Evolutionary conservation across 2,113 vertebrate genomes (phyloP).

Genomic region (Bolborhynchus lineola): DNA sequence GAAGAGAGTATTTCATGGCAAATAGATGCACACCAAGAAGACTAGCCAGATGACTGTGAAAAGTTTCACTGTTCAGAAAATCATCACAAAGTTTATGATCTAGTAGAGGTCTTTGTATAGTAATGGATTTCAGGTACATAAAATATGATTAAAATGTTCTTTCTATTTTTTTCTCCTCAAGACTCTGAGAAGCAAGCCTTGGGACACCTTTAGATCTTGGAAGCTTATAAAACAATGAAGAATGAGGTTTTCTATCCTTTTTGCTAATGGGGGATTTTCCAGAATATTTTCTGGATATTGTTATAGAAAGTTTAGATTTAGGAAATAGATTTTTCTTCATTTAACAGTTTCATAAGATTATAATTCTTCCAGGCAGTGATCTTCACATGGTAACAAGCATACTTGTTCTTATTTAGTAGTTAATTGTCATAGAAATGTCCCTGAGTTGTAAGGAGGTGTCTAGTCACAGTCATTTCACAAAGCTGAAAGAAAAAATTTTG

Average conservation of each 20-base stretch:
- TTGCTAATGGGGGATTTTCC: neutral
- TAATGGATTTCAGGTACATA: neutral
- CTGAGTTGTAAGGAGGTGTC: neutral
- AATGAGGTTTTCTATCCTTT: neutral
- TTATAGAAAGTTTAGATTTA: neutral
- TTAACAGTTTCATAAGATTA: neutral
- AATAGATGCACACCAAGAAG: neutral
- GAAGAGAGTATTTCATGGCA: neutral
- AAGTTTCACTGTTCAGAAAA: neutral
- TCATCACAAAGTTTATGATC: neutral
- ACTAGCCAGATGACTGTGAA: neutral
- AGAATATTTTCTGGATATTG: neutral
- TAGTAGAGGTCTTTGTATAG: neutral
- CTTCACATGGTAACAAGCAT: neutral
- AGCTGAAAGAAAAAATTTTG: neutral
- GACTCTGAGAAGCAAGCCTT: neutral
- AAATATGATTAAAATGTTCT: neutral
- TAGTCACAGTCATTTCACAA: neutral
- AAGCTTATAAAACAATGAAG: neutral
- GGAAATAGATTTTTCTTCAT: neutral
- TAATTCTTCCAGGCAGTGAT: neutral
- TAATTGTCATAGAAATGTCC: neutral
- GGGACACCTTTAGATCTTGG: fast-evolving
- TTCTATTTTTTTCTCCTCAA: neutral
- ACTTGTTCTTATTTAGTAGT: neutral